Evolutionary conservation across 2,113 vertebrate species (phyloP), one percentile per base, ranked within the genome.

Genomic region (Camelus bactrianus): DNA sequence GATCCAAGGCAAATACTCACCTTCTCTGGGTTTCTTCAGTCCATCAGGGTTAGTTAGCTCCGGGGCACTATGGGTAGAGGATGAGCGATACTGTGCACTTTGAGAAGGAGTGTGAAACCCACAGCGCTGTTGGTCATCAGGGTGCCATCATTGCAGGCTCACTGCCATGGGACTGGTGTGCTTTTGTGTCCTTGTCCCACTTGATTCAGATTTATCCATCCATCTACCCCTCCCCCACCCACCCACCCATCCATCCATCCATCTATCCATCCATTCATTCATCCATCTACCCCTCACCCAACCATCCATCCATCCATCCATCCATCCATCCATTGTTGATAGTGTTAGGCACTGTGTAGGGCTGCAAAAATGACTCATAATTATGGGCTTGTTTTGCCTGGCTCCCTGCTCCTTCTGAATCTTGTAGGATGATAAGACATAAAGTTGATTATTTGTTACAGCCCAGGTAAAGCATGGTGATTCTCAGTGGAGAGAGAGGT

Each of bases 331-430:
- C 38, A 50, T 85, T 32, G 15, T 54, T 24, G 20, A 48, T 38
- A 26, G 50, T 5, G 8, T 26, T 38, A 38, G 62, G 9, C 1
- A 4, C 24, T 3, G 1, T 11, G 2, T 2, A 69, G 62, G n/a
- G 52, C 35, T 72, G 24, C 35, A 65, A 11, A 84, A 35, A 28
- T 52, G 65, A 6, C 15, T 80, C 24, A 24, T 46, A 64, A 15
- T 6, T n/a, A 30, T 3, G 8, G 72, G 56, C n/a, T 85, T 48
- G 3, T 67, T 75, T 73, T 2, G 5, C 30, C 11, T 56, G 56
- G 19, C 13, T 56, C 32, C 2, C 6, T 32, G 0, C 1, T 54
- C 46, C 42, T 76, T 86, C 65, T 72, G 75, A 67, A 11, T 77
- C 72, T 62, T 46, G 14, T 5, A 14, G 1, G 65, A 8, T 56